Evolutionary conservation across 2,113 vertebrate genomes (phyloP), one percentile per base, ranked within the genome.

Genomic region (Nanorana parkeri): DNA sequence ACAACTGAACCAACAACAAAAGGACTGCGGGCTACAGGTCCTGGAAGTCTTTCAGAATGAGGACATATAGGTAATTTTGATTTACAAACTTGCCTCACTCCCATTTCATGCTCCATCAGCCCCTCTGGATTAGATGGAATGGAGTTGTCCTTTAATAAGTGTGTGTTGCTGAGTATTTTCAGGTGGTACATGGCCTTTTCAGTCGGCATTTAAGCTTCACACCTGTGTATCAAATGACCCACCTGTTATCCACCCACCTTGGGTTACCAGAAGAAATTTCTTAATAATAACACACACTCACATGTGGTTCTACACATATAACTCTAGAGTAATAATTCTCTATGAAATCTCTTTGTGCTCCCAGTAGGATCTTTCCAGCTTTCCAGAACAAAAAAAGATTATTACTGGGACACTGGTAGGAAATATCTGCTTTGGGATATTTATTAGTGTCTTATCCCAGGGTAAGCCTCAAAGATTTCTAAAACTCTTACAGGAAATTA

Each of bases 381-480:
- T 36, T 81, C 61, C 69, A 74, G 72, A 81, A 75, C 69, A 81
- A 75, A 69, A 75, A 56, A 66, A 54, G 61, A 81, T 74, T 81
- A 81, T 81, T 64, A 58, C 80, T 74, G 69, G 68, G 69, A 64
- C 61, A 26, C 47, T 67, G 60, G 60, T 81, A 81, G 80, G 80
- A 81, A 81, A 81, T 75, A 81, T 75, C 69, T 81, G 71, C 52
- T 81, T 26, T 41, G 29, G 60, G 69, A 81, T 81, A 81, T 81
- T 81, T 81, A 81, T 81, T 81, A 81, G 69, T 55, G 51, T 75
- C 69, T 81, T 73, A 81, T 81, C 80, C 80, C 60, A 81, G 69
- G 51, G 47, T 81, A 81, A 81, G 80, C 80, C 63, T 28, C 55
- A 47, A 69, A 81, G 80, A 81, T 81, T 81, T 81, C 60, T 64